These are phyloP conservation scores for Uria lomvia DNA, from an alignment of 2,113 vertebrate genomes.

Conservation along the genomic window DNA sequence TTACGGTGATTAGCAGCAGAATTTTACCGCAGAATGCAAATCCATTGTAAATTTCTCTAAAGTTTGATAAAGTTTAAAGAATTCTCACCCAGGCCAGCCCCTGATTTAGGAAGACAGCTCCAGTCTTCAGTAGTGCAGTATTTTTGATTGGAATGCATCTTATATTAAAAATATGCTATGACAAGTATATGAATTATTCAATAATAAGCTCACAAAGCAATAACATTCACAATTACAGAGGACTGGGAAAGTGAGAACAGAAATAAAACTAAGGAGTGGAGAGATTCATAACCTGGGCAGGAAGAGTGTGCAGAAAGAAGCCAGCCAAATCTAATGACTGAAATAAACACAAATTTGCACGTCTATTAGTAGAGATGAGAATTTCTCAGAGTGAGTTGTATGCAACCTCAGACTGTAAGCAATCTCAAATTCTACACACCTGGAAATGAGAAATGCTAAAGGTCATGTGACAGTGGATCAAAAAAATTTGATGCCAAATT, in stretches of 20 bases:
- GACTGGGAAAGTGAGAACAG: neutral
- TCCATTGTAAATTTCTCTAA: neutral
- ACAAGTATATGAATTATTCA: neutral
- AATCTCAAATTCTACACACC: neutral
- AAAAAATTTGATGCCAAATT: neutral
- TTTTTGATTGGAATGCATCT: neutral
- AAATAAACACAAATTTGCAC: neutral
- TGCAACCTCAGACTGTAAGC: neutral
- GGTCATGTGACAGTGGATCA: neutral
- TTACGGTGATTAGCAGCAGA: neutral
- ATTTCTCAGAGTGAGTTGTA: neutral
- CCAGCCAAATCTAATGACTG: neutral
- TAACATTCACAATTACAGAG: neutral
- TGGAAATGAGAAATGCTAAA: neutral
- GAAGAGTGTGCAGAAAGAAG: neutral
- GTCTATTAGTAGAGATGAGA: neutral
- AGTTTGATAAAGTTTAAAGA: neutral
- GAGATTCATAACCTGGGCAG: neutral
- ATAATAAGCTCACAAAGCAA: neutral
- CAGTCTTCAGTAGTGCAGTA: neutral
- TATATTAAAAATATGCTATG: neutral
- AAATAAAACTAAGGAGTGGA: neutral
- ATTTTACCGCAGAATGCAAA: neutral
- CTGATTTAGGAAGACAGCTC: neutral
- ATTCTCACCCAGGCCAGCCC: neutral